phyloP scores from a whole-genome alignment of 2,797 vertebrate genomes.

The Pseudochirops cupreus region DNA sequence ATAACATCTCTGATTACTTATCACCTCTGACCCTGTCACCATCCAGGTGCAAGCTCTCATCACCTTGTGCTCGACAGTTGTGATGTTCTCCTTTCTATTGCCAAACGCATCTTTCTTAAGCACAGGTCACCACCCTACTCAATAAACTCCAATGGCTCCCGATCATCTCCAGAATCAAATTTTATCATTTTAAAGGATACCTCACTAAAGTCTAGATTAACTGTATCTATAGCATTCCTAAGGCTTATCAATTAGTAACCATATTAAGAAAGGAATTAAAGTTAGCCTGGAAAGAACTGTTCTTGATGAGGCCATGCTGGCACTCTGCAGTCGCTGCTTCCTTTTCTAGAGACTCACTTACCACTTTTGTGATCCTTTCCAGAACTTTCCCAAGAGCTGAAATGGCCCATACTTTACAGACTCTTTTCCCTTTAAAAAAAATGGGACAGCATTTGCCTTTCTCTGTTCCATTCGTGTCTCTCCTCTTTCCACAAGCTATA shows the following conservation, averaged over 20 bases:
- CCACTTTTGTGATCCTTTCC: background rate
- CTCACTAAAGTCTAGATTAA: background rate
- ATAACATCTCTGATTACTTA: background rate
- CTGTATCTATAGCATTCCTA: background rate
- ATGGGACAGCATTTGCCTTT: background rate
- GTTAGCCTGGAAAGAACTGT: background rate
- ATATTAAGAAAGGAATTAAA: constrained; percentile 25
- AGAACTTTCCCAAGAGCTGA: background rate
- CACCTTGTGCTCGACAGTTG: background rate
- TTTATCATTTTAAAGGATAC: background rate
- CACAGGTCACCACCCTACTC: background rate
- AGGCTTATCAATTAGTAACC: background rate
- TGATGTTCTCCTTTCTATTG: background rate
- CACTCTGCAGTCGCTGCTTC: background rate
- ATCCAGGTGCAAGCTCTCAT: background rate
- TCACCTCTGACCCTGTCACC: background rate
- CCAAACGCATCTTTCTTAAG: background rate
- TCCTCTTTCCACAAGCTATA: background rate
- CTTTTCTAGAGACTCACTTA: background rate
- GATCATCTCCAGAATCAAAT: background rate
- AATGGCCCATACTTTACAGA: background rate
- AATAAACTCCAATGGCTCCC: background rate
- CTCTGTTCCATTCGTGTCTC: background rate
- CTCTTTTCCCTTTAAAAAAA: background rate
- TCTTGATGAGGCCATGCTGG: background rate